These are phyloP conservation scores for Fringilla coelebs DNA, from an alignment of 2,797 vertebrate genomes.

Conservation along the genomic window DNA sequence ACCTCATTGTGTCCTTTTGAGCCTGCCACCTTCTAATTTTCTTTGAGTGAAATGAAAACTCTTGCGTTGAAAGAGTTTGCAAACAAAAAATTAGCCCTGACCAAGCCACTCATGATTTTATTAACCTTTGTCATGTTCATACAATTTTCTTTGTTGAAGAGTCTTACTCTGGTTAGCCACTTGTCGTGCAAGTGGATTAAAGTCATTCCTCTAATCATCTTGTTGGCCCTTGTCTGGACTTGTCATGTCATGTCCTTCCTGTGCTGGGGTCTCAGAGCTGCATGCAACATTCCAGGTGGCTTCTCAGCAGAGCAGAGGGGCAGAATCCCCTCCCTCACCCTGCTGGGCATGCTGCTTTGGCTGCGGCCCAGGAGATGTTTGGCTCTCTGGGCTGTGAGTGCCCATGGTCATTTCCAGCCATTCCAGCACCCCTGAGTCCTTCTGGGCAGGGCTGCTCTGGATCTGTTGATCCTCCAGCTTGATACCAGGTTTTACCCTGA, in stretches of 20 bases:
- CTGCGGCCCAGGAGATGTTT: rapidly evolving
- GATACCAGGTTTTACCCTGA: rapidly evolving
- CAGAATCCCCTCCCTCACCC: not conserved
- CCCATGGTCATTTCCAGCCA: not conserved
- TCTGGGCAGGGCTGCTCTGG: not conserved
- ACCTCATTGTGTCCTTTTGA: not conserved
- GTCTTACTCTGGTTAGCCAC: not conserved
- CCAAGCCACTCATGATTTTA: not conserved
- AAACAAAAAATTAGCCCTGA: not conserved
- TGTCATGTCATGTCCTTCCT: not conserved
- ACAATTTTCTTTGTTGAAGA: not conserved
- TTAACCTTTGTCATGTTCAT: not conserved
- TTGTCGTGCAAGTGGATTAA: not conserved
- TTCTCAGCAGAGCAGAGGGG: not conserved
- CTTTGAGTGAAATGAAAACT: not conserved
- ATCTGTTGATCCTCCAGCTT: not conserved
- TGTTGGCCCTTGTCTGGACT: not conserved
- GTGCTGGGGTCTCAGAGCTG: rapidly evolving
- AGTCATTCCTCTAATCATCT: not conserved
- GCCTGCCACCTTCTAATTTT: not conserved
- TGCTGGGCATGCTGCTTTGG: rapidly evolving
- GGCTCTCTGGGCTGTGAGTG: not conserved
- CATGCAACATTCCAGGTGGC: rapidly evolving
- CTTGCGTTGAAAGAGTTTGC: not conserved
- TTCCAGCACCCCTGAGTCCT: not conserved